Evolutionary conservation across 2,797 vertebrate genomes (phyloP).

Genomic region (Nannoperca australis): DNA sequence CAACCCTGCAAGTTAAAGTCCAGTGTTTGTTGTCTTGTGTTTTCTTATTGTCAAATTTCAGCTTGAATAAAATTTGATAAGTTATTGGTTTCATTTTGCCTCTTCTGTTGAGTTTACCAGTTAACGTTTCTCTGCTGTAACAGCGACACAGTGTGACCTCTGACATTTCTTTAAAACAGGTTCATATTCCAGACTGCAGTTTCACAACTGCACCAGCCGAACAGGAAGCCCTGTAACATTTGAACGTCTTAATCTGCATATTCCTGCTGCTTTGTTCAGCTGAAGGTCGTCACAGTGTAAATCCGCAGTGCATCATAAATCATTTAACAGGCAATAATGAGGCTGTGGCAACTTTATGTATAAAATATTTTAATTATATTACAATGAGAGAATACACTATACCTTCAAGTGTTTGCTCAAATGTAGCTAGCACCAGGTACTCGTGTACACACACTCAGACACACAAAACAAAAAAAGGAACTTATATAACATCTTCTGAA

Average conservation of each 20-base stretch:
- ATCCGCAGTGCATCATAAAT: neutral
- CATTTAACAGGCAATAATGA: slow-evolving; percentile 48
- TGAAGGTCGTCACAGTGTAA: neutral
- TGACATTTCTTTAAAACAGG: slow-evolving; percentile 51
- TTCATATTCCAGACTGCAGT: slow-evolving; percentile 36
- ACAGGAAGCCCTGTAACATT: slow-evolving; percentile 64
- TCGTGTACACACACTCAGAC: slow-evolving; percentile 72
- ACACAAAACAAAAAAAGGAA: slow-evolving; percentile 70
- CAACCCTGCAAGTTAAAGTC: neutral
- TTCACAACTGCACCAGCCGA: slow-evolving; percentile 68
- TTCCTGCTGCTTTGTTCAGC: slow-evolving; percentile 47
- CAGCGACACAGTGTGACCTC: slow-evolving; percentile 23
- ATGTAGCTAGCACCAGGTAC: slow-evolving; percentile 85
- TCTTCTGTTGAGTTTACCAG: neutral
- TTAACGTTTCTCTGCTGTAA: neutral
- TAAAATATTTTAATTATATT: slow-evolving; percentile 95
- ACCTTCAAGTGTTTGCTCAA: slow-evolving; percentile 84
- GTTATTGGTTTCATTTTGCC: slow-evolving; percentile 3
- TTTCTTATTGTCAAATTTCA: slow-evolving; percentile 21
- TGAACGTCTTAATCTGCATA: slow-evolving; percentile 47
- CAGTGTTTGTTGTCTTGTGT: neutral
- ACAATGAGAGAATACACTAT: slow-evolving; percentile 91
- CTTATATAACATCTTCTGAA: slow-evolving; percentile 84
- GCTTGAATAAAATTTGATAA: slow-evolving; percentile 47
- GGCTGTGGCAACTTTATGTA: slow-evolving; percentile 75